Conservation (phyloP, 23 tunicate genomes). For the Styela clava region DNA sequence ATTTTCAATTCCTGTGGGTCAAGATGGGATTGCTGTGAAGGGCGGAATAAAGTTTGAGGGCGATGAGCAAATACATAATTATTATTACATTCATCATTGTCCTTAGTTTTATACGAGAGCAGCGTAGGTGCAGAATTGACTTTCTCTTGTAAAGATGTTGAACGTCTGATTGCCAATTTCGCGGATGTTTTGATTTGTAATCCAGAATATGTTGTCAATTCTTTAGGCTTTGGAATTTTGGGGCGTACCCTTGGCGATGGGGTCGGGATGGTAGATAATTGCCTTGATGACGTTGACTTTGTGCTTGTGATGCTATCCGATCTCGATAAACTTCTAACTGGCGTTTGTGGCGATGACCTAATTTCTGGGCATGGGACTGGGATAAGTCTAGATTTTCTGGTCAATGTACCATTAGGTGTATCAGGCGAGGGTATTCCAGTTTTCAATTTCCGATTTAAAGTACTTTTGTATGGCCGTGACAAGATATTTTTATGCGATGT, state of each 20-base stretch:
- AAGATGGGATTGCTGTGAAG: not conserved
- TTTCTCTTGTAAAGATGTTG: not conserved
- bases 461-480: not conserved
- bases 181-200: not conserved
- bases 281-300: not conserved
- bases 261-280: not conserved
- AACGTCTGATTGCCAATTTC: not conserved
- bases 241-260: not conserved
- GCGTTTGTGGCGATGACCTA: not conserved
- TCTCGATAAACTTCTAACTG: not conserved
- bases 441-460: not conserved
- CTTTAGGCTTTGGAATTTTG: not conserved
- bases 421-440: not conserved
- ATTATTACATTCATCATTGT: not conserved
- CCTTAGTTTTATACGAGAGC: not conserved
- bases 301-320: not conserved
- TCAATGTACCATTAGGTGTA: not conserved
- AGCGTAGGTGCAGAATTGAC: not conserved
- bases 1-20: not conserved
- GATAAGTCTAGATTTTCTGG: not conserved
- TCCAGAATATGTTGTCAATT: not conserved
- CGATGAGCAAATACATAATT: not conserved
- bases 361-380: not conserved
- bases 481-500: not conserved
- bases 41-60: not conserved